phyloP scores from a whole-genome alignment of 2,888 invertebrate species.

The Tetragonula carbonaria region DNA sequence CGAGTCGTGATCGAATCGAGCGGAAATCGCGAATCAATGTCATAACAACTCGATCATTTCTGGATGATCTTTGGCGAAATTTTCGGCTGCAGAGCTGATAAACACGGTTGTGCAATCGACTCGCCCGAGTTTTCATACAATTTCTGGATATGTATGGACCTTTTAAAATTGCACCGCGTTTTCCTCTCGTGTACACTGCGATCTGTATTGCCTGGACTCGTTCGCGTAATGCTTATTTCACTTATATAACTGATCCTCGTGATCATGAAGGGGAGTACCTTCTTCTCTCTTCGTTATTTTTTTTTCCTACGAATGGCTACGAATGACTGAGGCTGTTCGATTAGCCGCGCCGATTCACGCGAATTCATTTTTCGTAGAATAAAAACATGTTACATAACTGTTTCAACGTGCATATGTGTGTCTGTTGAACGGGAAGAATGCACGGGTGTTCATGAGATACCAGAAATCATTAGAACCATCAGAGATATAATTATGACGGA shows the following conservation, averaged over 20 bases:
- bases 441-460: not conserved
- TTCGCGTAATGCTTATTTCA: conserved; percentile 35
- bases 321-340: not conserved
- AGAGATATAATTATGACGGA: conserved; percentile 32
- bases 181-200: conserved; percentile 1
- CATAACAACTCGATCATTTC: conserved; percentile 42
- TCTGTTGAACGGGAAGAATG: not conserved
- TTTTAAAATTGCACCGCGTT: conserved; percentile 38
- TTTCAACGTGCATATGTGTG: not conserved
- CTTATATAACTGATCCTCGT: conserved; percentile 37
- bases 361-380: not conserved
- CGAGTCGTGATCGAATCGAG: not conserved
- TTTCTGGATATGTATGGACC: conserved; percentile 33
- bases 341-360: not conserved
- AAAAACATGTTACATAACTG: conserved; percentile 11
- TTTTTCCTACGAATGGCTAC: not conserved
- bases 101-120: conserved; percentile 49
- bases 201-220: conserved; percentile 47
- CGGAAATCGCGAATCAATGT: conserved; percentile 44
- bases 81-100: conserved; percentile 19
- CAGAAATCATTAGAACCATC: conserved; percentile 25
- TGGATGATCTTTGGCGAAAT: conserved; percentile 15
- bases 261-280: not conserved
- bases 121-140: conserved; percentile 49
- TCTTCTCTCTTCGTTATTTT: conserved; percentile 3